Conservation (phyloP, 2,888 invertebrate species). For the Caenorhabditis japonica region DNA sequence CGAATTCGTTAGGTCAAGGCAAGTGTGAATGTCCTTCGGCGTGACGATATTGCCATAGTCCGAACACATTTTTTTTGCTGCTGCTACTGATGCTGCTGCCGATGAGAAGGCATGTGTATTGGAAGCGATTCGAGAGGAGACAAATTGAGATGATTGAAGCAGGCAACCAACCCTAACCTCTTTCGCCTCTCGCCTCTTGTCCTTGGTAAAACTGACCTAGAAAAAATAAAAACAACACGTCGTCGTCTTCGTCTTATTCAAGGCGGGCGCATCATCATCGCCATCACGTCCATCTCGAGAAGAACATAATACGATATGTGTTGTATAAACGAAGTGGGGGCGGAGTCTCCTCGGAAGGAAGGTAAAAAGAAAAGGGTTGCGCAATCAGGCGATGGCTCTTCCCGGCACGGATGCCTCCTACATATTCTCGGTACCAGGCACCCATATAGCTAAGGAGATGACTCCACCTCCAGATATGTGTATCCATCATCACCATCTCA, state of each 20-base stretch:
- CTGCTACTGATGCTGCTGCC: too few species aligned
- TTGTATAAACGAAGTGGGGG: conserved; percentile 10
- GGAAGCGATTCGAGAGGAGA: too few species aligned
- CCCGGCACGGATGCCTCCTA: conserved; percentile 41
- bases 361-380: conserved; percentile 18
- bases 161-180: too few species aligned
- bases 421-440: conserved; percentile 43
- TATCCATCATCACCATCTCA: background rate
- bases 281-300: conserved; percentile 29
- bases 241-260: too few species aligned
- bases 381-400: conserved; percentile 46
- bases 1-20: conserved; percentile 27
- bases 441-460: conserved; percentile 35
- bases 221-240: conserved; percentile 47
- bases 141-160: too few species aligned
- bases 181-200: conserved; percentile 7
- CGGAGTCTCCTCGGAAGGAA: conserved; percentile 5
- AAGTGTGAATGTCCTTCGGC: conserved; percentile 43
- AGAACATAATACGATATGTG: conserved; percentile 19
- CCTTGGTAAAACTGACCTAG: conserved; percentile 53
- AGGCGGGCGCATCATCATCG: conserved; percentile 1
- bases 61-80: conserved; percentile 18
- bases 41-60: conserved; percentile 15
- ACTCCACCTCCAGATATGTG: conserved; percentile 7
- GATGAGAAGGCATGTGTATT: too few species aligned